Evolutionary conservation across 2,797 vertebrate species (phyloP).

Genomic region (Delichon dasypus): DNA sequence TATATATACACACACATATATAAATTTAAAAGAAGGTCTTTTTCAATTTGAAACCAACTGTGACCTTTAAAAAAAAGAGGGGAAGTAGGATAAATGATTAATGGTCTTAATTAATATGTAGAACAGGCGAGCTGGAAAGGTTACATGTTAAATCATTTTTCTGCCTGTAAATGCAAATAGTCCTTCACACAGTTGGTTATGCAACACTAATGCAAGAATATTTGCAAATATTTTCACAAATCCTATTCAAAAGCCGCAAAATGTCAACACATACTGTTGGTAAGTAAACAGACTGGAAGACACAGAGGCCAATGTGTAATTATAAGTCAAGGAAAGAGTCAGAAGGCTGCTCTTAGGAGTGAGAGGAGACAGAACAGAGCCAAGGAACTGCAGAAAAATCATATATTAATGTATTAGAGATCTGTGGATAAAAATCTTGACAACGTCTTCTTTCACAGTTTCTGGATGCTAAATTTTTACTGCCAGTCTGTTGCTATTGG

Average conservation of each 20-base stretch:
- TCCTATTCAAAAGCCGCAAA: conserved; percentile 19
- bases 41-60: conserved; percentile 12
- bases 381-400: not conserved
- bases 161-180: conserved; percentile 37
- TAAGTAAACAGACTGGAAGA: conserved; percentile 41
- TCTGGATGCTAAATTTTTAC: not conserved
- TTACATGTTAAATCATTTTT: conserved; percentile 51
- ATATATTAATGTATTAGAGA: not conserved
- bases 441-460: conserved; percentile 1
- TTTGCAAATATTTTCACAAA: conserved; percentile 60
- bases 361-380: not conserved
- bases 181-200: conserved; percentile 5
- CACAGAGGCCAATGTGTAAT: conserved; percentile 32
- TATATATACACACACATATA: not conserved
- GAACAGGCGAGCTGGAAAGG: conserved; percentile 35
- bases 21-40: not conserved
- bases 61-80: conserved; percentile 18
- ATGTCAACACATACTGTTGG: not conserved
- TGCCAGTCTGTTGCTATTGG: not conserved
- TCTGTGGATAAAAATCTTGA: not conserved
- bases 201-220: conserved; percentile 14
- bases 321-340: not conserved
- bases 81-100: conserved; percentile 29
- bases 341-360: not conserved
- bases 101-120: conserved; percentile 58